These are phyloP conservation scores for Pristionchus arcanus DNA, from an alignment of 2,888 invertebrate species.

Conservation along the genomic window DNA sequence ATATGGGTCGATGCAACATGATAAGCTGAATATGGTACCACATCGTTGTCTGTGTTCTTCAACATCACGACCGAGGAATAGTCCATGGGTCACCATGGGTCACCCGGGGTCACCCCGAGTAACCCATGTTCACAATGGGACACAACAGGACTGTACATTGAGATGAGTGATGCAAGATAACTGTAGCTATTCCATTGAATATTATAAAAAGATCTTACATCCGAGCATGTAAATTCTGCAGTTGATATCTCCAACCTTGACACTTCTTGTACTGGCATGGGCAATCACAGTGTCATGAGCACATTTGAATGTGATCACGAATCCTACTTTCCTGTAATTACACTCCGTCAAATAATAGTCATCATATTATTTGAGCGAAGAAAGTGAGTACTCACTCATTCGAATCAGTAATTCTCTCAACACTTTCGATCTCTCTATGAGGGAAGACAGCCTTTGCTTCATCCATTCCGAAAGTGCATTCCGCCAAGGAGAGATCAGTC, in stretches of 20 bases:
- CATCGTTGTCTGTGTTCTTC: too few relatives aligned
- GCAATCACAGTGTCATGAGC: slow-evolving; percentile 63
- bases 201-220: slow-evolving; percentile 2
- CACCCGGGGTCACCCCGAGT: too few relatives aligned
- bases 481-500: slow-evolving; percentile 31
- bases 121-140: too few relatives aligned
- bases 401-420: slow-evolving; percentile 40
- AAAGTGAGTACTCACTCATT: slow-evolving; percentile 11
- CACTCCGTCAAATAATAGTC: not conserved
- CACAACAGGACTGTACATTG: not conserved
- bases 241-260: slow-evolving; percentile 45
- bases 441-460: slow-evolving; percentile 47
- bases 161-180: not conserved
- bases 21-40: too few relatives aligned
- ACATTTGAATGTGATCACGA: slow-evolving; percentile 63
- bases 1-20: too few relatives aligned
- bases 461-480: slow-evolving; percentile 48
- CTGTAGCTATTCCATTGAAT: not conserved
- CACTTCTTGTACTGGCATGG: slow-evolving; percentile 55
- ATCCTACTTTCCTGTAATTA: slow-evolving; percentile 54
- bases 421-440: slow-evolving; percentile 24
- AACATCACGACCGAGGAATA: too few relatives aligned
- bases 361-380: not conserved
- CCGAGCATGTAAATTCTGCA: slow-evolving; percentile 48
- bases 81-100: too few relatives aligned